Evolutionary conservation across 2,888 invertebrate species (phyloP), one percentile per base, ranked within the genome.

Genomic region (Teinopalpus imperialis): DNA sequence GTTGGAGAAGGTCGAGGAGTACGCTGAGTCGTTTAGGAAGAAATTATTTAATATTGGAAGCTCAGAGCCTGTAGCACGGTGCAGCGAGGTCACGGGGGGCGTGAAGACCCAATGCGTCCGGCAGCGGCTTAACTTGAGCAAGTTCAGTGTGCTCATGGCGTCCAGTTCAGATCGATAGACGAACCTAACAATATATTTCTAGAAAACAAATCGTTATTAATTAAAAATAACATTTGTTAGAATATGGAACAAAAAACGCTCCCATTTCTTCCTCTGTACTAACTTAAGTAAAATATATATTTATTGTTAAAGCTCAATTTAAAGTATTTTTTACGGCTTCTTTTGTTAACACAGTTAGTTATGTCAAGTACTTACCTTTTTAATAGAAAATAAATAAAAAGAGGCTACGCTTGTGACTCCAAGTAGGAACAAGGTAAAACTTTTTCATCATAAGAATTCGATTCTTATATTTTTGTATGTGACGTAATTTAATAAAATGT

Each of bases 81-180:
- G 54, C 43, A 48, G 43, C 13, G 42, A 27, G 9, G 46, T 23
- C 6, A 20, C 29, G 29, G 40, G 29, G 10, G 31, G 43, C 7
- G 56, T 45, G 29, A 45, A 39, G 31, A 59, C 50, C 32, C 56
- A 51, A 26, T 72, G 77, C 54, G 62, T 66, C 3, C 61, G 63
- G 0, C 74, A 59, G 52, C 64, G 75, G 73, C 62, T 80, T 39
- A 66, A 81, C 49, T 63, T 81, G 32, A 70, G 75, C 59, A 68
- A 67, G 56, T 66, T 85, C 31, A 57, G 72, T 47, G 65, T 69
- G 36, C 59, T 81, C 30, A 56, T 69, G 40, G 69, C 68, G 3
- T 69, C 77, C 16, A 62, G 74, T 31, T 64, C 81, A 1, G 86
- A 86, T 53, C 80, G 85, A 49, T 81, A 57, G 32, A 23, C 32